These are phyloP conservation scores for Aphyosemion australe DNA, from an alignment of 2,113 vertebrate genomes.

Conservation along the genomic window DNA sequence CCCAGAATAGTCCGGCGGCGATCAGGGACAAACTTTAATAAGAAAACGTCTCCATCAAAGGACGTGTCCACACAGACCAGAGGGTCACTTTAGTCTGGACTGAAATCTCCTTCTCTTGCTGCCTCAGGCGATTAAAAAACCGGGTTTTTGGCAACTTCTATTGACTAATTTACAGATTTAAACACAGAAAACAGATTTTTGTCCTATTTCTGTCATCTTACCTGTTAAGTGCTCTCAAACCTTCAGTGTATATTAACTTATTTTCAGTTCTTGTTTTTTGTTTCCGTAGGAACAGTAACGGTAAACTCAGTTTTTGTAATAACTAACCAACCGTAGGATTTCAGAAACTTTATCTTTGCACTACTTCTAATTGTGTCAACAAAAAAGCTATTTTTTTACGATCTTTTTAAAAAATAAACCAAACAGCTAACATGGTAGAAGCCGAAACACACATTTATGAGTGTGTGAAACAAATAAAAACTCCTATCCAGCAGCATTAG, in stretches of 20 bases:
- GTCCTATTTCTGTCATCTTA: no score
- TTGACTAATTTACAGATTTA: no score
- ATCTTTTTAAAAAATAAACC: conserved; percentile 33
- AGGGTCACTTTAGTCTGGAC: conserved; percentile 18
- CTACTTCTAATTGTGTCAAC: conserved; percentile 64
- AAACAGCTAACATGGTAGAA: not conserved
- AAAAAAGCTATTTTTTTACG: conserved; percentile 56
- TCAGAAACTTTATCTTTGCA: conserved; percentile 74
- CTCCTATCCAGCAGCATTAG: conserved; percentile 18
- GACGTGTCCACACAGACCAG: no score
- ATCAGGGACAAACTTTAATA: conserved; percentile 8
- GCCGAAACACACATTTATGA: not conserved
- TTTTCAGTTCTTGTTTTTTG: conserved; percentile 48
- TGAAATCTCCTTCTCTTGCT: not conserved
- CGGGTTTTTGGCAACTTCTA: no score
- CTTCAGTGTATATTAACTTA: conserved; percentile 54
- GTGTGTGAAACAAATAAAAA: not conserved
- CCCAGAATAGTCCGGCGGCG: conserved; percentile 24
- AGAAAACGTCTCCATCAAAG: conserved; percentile 19
- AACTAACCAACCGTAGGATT: conserved; percentile 56
- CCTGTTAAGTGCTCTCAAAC: no score
- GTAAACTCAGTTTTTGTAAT: conserved; percentile 16
- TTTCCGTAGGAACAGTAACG: conserved; percentile 35
- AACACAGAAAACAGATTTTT: no score
- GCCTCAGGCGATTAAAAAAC: no score